Percentiles rank a stretch among this genome's conserved stretches.
These are phyloP conservation scores for Bombus difficillimus DNA, from an alignment of 1,140 invertebrate species.

Conservation along the genomic window DNA sequence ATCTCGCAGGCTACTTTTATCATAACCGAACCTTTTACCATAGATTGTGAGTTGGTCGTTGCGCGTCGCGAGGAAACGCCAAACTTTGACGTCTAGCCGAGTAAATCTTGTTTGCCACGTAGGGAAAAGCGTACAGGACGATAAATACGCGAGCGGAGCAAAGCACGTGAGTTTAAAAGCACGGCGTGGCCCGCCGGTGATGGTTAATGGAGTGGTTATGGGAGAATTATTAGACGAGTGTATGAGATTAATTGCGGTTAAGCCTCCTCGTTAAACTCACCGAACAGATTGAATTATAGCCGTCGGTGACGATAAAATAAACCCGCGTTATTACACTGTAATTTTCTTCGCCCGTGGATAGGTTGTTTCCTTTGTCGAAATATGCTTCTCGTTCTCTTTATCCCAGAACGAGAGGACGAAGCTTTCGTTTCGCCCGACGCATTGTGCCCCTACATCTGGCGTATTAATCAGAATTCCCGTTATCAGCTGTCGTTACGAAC, in stretches of 20 bases:
- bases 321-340: conserved; percentile 54
- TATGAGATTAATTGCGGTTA: conserved; percentile 67
- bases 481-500: too few species aligned
- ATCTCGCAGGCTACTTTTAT: not conserved
- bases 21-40: not conserved
- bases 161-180: conserved; percentile 57
- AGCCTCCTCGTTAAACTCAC: conserved; percentile 65
- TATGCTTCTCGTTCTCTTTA: not conserved
- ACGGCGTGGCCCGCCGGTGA: conserved; percentile 56
- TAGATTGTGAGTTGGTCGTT: not conserved
- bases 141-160: conserved; percentile 16
- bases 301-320: conserved; percentile 64
- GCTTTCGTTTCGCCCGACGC: not conserved
- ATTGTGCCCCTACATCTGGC: not conserved
- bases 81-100: conserved; percentile 66
- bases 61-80: conserved; percentile 20
- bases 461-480: too few species aligned
- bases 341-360: conserved; percentile 38
- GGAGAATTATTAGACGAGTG: conserved; percentile 68
- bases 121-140: conserved; percentile 57
- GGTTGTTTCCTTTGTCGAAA: not conserved
- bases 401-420: not conserved
- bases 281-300: conserved; percentile 66
- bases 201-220: conserved; percentile 67
- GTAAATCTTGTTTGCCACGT: conserved; percentile 73